phyloP scores from a whole-genome alignment of 2,797 vertebrate species.

The Chelonia mydas region DNA sequence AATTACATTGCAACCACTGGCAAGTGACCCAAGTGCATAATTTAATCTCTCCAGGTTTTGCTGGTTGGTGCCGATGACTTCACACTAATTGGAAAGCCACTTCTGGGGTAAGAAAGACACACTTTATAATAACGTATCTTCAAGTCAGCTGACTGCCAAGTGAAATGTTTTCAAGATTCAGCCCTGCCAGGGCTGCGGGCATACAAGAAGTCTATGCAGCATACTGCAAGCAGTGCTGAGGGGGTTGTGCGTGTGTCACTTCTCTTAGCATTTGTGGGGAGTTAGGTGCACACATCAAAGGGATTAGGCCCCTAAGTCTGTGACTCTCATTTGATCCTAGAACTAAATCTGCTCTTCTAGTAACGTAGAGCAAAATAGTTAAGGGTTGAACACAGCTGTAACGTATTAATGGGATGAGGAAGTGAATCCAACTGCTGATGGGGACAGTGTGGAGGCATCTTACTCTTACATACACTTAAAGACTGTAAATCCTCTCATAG shows the following conservation, averaged over 20 bases:
- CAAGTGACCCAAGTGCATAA: background rate
- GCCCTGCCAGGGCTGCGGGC: background rate
- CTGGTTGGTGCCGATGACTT: constrained; percentile 89
- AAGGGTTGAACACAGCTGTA: background rate
- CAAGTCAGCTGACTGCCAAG: background rate
- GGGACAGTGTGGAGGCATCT: background rate
- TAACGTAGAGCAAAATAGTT: background rate
- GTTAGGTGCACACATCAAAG: background rate
- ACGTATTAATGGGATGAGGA: background rate
- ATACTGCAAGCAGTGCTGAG: background rate
- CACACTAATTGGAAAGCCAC: constrained; percentile 90
- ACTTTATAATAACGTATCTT: background rate
- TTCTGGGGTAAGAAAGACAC: constrained; percentile 85
- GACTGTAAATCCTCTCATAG: background rate
- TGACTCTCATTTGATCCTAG: background rate
- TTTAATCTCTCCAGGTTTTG: constrained; percentile 81
- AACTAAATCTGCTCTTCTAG: background rate
- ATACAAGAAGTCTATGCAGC: background rate
- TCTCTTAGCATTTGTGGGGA: background rate
- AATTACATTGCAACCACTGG: background rate
- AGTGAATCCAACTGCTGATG: background rate
- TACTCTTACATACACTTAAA: background rate
- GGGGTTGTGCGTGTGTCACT: background rate
- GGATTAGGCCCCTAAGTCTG: background rate
- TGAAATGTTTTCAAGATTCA: background rate